A percentile compares a stretch with the other conserved stretches of the same genome.
phyloP scores from a whole-genome alignment of 2,113 vertebrate genomes.

The Tyrannus savana region DNA sequence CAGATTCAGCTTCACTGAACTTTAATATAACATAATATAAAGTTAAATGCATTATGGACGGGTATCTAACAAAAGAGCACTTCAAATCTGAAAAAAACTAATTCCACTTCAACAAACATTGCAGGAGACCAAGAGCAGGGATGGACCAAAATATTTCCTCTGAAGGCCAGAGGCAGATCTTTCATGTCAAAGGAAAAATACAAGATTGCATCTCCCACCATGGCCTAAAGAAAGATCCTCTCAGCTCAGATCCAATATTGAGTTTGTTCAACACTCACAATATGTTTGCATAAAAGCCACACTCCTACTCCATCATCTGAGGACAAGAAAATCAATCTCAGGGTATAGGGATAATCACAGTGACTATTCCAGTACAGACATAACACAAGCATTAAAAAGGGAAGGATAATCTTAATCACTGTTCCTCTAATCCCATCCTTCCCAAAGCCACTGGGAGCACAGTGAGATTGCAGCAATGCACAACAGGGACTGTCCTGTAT shows the following conservation, averaged over 20 bases:
- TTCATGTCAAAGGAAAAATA: background rate
- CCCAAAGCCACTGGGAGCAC: background rate
- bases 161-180: background rate
- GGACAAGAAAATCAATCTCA: background rate
- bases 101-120: background rate
- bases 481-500: background rate
- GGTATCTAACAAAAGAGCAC: background rate
- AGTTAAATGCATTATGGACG: background rate
- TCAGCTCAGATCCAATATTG: background rate
- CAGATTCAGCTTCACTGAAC: constrained; percentile 35
- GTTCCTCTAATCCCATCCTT: constrained; percentile 16
- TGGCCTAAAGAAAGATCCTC: background rate
- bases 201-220: background rate
- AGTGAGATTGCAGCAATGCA: background rate
- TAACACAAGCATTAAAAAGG: background rate
- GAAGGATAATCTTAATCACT: constrained; percentile 21
- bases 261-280: background rate
- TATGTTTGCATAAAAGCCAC: background rate
- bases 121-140: background rate
- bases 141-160: background rate
- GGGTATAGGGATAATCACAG: background rate
- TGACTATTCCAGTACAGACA: background rate
- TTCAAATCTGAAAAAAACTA: background rate
- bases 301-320: background rate
- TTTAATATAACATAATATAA: constrained; percentile 51